These are phyloP conservation scores for Ramphastos sulfuratus DNA, from an alignment of 2,113 vertebrate species.

Conservation along the genomic window DNA sequence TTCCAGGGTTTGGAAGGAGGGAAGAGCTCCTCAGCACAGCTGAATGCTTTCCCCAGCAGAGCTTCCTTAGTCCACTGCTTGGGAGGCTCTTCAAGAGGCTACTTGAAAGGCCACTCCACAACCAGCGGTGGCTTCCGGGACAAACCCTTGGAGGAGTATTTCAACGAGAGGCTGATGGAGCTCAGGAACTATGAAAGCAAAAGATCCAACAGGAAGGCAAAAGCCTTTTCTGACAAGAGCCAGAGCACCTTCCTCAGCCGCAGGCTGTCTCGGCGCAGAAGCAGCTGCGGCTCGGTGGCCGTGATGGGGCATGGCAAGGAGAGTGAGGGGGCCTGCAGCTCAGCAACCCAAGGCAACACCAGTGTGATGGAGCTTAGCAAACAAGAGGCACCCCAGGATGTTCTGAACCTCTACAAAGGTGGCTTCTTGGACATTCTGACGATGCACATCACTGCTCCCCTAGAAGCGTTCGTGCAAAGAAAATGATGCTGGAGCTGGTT, in stretches of 20 bases:
- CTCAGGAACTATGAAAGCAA: not conserved
- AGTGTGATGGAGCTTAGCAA: accelerated
- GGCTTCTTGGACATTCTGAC: slow-evolving; percentile 31
- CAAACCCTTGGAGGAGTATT: slow-evolving; percentile 49
- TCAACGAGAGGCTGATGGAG: slow-evolving; percentile 18
- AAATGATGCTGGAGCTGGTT: not conserved
- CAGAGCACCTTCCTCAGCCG: not conserved
- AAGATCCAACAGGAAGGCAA: not conserved
- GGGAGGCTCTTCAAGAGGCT: not conserved
- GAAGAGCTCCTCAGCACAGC: not conserved
- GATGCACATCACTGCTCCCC: not conserved
- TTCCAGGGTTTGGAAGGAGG: not conserved
- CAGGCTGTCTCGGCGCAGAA: not conserved
- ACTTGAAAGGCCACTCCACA: not conserved
- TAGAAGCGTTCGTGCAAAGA: not conserved
- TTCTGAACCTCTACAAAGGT: not conserved
- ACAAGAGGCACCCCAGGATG: not conserved
- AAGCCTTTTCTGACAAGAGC: not conserved
- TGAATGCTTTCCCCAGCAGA: not conserved
- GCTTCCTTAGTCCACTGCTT: not conserved
- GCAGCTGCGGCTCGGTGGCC: not conserved
- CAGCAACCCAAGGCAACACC: not conserved
- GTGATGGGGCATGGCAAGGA: accelerated
- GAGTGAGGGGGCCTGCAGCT: not conserved
- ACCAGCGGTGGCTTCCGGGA: not conserved